phyloP scores from a whole-genome alignment of 2,888 invertebrate genomes.

The Nowickia ferox region DNA sequence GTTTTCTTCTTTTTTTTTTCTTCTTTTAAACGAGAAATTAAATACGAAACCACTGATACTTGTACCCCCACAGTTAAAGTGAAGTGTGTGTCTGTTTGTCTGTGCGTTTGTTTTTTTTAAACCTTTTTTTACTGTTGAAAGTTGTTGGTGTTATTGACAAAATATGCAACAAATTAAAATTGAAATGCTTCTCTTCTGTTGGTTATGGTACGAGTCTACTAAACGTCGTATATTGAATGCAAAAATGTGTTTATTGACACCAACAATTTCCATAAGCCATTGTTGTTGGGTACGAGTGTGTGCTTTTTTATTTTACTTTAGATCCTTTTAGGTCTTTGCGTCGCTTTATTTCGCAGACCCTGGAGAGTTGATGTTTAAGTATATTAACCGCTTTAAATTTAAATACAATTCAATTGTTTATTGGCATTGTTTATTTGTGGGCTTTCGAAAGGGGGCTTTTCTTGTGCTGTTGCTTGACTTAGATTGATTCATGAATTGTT shows the following conservation, averaged over 20 bases:
- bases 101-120: slow-evolving; percentile 13
- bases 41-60: slow-evolving; percentile 55
- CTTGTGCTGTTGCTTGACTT: slow-evolving; percentile 12
- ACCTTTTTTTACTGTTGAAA: slow-evolving; percentile 57
- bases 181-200: slow-evolving; percentile 61
- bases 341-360: slow-evolving; percentile 39
- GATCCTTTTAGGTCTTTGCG: slow-evolving; percentile 31
- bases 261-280: slow-evolving; percentile 63
- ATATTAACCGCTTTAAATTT: slow-evolving; percentile 72
- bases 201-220: not conserved
- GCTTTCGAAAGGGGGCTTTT: slow-evolving; percentile 18
- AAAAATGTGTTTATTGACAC: slow-evolving; percentile 68
- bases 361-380: slow-evolving; percentile 61
- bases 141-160: slow-evolving; percentile 73
- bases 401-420: slow-evolving; percentile 82
- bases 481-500: slow-evolving; percentile 68
- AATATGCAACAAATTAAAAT: slow-evolving; percentile 77
- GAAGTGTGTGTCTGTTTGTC: slow-evolving; percentile 7
- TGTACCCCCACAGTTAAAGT: slow-evolving; percentile 57
- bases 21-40: slow-evolving; percentile 51
- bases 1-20: not conserved
- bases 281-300: slow-evolving; percentile 36
- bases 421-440: slow-evolving; percentile 53
- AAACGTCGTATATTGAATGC: slow-evolving; percentile 47
- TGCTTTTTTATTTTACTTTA: not conserved